Base-by-base conservation (phyloP, 2,888 invertebrate genomes). In the Sinhomidia bicolor region DNA sequence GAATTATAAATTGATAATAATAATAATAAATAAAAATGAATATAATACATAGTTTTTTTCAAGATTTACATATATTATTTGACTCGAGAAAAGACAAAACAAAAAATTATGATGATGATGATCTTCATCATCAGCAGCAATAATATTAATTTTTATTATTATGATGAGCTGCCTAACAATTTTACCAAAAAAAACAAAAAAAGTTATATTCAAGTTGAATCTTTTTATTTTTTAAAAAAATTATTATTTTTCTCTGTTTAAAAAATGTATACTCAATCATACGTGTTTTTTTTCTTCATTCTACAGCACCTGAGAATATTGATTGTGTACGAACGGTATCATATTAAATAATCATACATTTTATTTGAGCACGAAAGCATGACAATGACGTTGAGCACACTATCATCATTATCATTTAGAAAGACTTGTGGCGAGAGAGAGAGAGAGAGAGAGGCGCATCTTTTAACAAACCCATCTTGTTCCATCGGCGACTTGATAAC, bases 401-500 rank as follows among this genome's bases (percentile, higher is more conserved):
- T 68, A 68, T 36, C n/a, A 68, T n/a, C 10, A 44, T 14, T 14
- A 65, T 17, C 65, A 60, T 65, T 65, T 17, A 12, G 2, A 62
- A 62, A 5, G 29, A 12, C 62, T 26, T 57, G 17, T n/a, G n/a
- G n/a, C n/a, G n/a, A n/a, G n/a, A n/a, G n/a, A n/a, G n/a, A n/a
- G n/a, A n/a, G n/a, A n/a, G n/a, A n/a, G n/a, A n/a, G n/a, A 20
- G 7, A 47, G 20, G 51, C 47, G 36, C n/a, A n/a, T 74, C 44
- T 74, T 74, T 74, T 51, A 60, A 79, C 54, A 54, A 54, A 54
- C 65, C 65, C 44, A 51, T 80, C 44, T 12, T 71, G 29, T 12
- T 44, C n/a, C 47, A 57, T 68, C 78, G 54, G 54, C 51, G 82
- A 68, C 54, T 82, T 82, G 82, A 82, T 82, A 68, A 82, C 51